A percentile compares a stretch with the other conserved stretches of the same genome.
Conservation (phyloP, 2,888 invertebrate genomes). For the Phytoseiulus persimilis region DNA sequence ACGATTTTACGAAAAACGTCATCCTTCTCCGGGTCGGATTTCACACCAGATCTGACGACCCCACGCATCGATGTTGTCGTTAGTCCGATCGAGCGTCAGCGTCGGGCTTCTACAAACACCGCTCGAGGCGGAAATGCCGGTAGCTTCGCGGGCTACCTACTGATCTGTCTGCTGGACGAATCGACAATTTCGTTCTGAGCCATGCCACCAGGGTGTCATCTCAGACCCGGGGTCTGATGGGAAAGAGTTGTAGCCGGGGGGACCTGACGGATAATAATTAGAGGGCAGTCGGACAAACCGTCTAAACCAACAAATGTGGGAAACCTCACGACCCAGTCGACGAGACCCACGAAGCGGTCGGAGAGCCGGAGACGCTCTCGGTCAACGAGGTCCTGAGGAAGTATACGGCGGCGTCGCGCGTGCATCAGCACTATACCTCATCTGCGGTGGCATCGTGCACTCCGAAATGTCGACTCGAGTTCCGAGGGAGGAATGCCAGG, state of each 20-base stretch:
- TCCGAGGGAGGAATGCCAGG: too few relatives aligned
- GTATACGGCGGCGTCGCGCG: too few relatives aligned
- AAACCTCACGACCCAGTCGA: neutral
- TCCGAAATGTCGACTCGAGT: too few relatives aligned
- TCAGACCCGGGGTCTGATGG: neutral
- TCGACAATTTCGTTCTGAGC: neutral
- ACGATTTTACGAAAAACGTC: neutral
- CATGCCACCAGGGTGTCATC: neutral
- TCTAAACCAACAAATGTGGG: neutral
- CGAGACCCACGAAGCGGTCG: too few relatives aligned
- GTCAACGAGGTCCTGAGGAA: too few relatives aligned
- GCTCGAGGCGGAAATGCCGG: neutral
- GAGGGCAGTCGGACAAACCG: neutral
- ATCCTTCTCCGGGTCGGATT: neutral
- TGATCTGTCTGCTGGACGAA: neutral
- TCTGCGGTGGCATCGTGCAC: too few relatives aligned
- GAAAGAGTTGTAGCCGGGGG: neutral
- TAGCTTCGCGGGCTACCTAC: neutral
- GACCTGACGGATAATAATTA: neutral
- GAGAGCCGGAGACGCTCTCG: too few relatives aligned
- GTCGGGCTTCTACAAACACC: neutral
- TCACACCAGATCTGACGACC: neutral
- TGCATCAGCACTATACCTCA: too few relatives aligned
- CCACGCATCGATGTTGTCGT: neutral
- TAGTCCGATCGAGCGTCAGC: neutral